phyloP scores from a whole-genome alignment of 1,140 invertebrate genomes.

The Venustaconcha ellipsiformis region DNA sequence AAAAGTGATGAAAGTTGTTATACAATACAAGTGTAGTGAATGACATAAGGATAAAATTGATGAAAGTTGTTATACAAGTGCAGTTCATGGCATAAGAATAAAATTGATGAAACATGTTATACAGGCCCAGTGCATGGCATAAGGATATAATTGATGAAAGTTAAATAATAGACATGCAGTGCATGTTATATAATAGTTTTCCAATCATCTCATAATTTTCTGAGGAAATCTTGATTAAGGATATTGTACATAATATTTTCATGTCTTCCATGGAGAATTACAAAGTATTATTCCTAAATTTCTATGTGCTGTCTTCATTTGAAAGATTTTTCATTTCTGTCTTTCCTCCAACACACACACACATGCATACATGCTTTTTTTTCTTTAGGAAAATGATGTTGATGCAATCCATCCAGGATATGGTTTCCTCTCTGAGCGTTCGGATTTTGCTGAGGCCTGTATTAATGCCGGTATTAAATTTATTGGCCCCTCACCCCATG shows the following conservation, averaged over 20 bases:
- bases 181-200: not conserved
- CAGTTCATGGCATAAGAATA: too few species aligned
- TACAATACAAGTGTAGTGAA: too few species aligned
- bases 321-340: conserved; percentile 21
- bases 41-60: too few species aligned
- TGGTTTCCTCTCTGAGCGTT: conserved; percentile 96
- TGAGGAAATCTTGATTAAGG: not conserved
- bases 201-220: not conserved
- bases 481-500: conserved; percentile 94
- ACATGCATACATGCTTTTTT: too few species aligned
- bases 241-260: not conserved
- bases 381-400: conserved; percentile 85
- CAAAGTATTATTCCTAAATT: not conserved
- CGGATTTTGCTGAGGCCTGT: conserved; percentile 97
- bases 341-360: too few species aligned
- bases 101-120: too few species aligned
- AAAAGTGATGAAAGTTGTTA: too few species aligned
- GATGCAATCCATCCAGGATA: conserved; percentile 99
- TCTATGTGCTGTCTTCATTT: not conserved
- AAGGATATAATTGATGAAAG: too few species aligned
- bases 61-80: too few species aligned
- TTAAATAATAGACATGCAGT: too few species aligned
- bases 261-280: not conserved
- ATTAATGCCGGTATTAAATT: conserved; percentile 93
- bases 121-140: too few species aligned